phyloP scores from a whole-genome alignment of 1,140 invertebrate genomes.

The Colletes latitarsis region DNA sequence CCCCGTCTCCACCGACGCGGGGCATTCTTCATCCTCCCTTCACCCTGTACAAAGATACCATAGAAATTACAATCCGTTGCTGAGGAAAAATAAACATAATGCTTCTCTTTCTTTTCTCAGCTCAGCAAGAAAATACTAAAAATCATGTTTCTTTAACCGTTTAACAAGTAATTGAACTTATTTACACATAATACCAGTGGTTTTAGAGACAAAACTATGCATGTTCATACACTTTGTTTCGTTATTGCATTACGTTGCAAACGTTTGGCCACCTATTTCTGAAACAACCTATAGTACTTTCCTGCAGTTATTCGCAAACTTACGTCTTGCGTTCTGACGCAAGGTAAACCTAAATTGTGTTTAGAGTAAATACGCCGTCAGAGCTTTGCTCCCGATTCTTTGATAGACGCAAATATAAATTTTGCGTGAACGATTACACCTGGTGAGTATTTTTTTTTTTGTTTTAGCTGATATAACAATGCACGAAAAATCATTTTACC shows the following conservation, averaged over 20 bases:
- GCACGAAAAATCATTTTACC: neutral
- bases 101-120: neutral
- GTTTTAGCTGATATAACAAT: neutral
- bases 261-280: too few relatives aligned
- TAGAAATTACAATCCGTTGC: constrained; percentile 6
- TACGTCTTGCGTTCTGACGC: neutral
- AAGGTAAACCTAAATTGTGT: constrained; percentile 29
- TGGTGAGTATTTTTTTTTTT: constrained; percentile 4
- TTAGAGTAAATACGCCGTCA: constrained; percentile 28
- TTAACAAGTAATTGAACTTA: too few relatives aligned
- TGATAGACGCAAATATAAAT: neutral
- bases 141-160: too few relatives aligned
- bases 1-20: constrained; percentile 75
- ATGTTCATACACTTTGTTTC: too few relatives aligned
- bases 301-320: neutral
- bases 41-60: constrained; percentile 61
- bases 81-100: neutral
- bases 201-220: too few relatives aligned
- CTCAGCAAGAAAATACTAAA: neutral
- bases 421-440: neutral
- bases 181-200: too few relatives aligned
- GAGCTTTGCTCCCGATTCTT: neutral
- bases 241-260: too few relatives aligned
- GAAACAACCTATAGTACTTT: neutral
- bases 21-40: constrained; percentile 80